Evolutionary conservation across 2,113 vertebrate genomes (phyloP).

Genomic region (Panthera tigris): DNA sequence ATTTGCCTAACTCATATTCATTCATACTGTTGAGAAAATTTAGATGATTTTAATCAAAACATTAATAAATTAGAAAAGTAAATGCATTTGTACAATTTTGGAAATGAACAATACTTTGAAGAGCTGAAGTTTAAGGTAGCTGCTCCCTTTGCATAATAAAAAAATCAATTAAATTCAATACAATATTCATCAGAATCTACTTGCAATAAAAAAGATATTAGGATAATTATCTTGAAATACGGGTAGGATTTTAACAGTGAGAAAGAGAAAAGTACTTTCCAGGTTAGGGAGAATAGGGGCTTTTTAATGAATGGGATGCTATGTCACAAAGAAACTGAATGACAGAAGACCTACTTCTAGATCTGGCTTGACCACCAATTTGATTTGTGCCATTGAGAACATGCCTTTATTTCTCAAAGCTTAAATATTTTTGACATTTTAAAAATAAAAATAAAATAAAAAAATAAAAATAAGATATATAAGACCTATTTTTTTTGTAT

Average conservation of each 20-base stretch:
- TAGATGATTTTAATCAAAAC: constrained; percentile 69
- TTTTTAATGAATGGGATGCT: not conserved
- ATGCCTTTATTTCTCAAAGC: not conserved
- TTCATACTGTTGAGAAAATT: constrained; percentile 44
- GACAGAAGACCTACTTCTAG: not conserved
- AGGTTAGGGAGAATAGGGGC: not conserved
- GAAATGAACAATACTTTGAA: constrained; percentile 23
- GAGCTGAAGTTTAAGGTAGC: constrained; percentile 44
- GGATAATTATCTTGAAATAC: not conserved
- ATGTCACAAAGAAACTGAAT: not conserved
- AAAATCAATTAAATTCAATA: constrained; percentile 37
- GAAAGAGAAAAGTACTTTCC: not conserved
- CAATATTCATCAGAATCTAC: constrained; percentile 16
- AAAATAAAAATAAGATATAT: not conserved
- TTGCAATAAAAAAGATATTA: not conserved
- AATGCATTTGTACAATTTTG: constrained; percentile 18
- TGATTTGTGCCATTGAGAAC: not conserved
- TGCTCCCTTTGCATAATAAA: constrained; percentile 47
- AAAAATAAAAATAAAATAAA: not conserved
- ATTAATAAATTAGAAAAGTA: constrained; percentile 69
- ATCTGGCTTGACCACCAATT: not conserved
- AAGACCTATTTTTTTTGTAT: not conserved
- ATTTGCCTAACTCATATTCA: constrained; percentile 52
- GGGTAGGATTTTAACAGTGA: not conserved
- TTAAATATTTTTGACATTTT: not conserved